Evolutionary conservation across 1,140 invertebrate species (phyloP).

Genomic region (Drosophila lacteicornis): DNA sequence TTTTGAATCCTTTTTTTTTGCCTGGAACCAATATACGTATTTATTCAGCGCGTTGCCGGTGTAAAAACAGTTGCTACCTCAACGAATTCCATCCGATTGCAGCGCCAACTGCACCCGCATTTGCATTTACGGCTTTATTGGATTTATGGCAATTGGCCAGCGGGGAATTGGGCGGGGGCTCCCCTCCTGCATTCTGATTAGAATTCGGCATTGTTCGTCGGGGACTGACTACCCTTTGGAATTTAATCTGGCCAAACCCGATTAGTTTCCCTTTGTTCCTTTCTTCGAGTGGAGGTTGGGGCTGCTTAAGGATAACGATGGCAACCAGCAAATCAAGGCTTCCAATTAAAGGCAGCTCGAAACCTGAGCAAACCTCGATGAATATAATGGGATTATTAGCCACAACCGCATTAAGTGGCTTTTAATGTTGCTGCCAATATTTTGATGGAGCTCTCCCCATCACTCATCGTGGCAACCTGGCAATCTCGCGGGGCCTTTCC

Average conservation of each 20-base stretch:
- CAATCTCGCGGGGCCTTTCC: constrained; percentile 3
- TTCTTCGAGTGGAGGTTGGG: background rate
- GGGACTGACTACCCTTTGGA: constrained; percentile 9
- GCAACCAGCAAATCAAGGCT: background rate
- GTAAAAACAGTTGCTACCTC: constrained; percentile 18
- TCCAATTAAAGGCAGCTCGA: constrained; percentile 4
- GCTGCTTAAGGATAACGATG: background rate
- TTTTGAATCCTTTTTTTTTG: background rate
- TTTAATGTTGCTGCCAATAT: constrained; percentile 38
- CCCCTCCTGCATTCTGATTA: constrained; percentile 47
- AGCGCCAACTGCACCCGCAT: constrained; percentile 39
- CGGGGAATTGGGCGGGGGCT: constrained; percentile 17
- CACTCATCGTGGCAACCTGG: constrained; percentile 25
- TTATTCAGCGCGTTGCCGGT: background rate
- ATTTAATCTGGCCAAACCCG: constrained; percentile 6
- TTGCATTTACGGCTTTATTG: constrained; percentile 68
- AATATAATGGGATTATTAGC: constrained; percentile 25
- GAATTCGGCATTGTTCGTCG: constrained; percentile 25
- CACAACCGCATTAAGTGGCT: constrained; percentile 44
- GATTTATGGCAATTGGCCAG: constrained; percentile 67
- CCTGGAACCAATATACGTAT: background rate
- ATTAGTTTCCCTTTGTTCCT: constrained; percentile 8
- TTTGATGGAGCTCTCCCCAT: constrained; percentile 41
- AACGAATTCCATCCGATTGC: constrained; percentile 33
- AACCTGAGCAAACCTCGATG: background rate